These are phyloP conservation scores for Orthonychiurus folsomi DNA, from an alignment of 2,888 invertebrate genomes.

Conservation along the genomic window DNA sequence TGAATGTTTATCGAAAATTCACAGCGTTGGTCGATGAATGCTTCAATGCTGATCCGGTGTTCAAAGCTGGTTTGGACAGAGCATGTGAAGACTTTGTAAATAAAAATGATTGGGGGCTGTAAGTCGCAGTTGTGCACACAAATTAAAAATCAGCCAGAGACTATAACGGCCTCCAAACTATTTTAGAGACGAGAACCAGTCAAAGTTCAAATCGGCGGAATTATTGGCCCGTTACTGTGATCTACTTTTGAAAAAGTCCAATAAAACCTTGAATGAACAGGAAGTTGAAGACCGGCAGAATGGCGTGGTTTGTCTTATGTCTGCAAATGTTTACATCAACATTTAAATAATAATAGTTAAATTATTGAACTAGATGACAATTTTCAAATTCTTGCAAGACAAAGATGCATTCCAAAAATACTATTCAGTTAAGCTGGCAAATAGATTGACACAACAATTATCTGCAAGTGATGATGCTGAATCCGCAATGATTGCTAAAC, in stretches of 20 bases:
- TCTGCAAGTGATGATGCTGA: slow-evolving; percentile 30
- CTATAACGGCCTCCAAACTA: no score
- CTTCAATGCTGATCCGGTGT: slow-evolving; percentile 18
- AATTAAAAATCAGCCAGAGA: no score
- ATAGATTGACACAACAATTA: slow-evolving; percentile 17
- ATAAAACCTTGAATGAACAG: not conserved
- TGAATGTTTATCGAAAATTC: not conserved
- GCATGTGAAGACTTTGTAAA: slow-evolving; percentile 28
- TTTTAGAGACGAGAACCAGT: not conserved
- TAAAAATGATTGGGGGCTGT: slow-evolving; percentile 14
- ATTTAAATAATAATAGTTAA: no score
- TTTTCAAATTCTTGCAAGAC: slow-evolving; percentile 26
- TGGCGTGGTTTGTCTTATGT: no score
- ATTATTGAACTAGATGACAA: slow-evolving; percentile 19
- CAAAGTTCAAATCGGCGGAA: not conserved
- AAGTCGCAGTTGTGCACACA: no score
- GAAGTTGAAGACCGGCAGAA: no score
- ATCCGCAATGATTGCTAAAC: slow-evolving; percentile 26
- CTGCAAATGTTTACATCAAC: not conserved
- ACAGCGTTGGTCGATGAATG: not conserved
- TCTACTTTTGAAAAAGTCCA: not conserved
- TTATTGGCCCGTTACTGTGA: not conserved
- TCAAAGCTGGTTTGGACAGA: slow-evolving; percentile 24
- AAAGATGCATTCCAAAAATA: slow-evolving; percentile 29
- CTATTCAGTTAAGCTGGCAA: slow-evolving; percentile 22